Percentiles rank a stretch among this genome's conserved stretches.
These are phyloP conservation scores for Listronotus bonariensis DNA, from an alignment of 1,140 invertebrate genomes.

Conservation along the genomic window DNA sequence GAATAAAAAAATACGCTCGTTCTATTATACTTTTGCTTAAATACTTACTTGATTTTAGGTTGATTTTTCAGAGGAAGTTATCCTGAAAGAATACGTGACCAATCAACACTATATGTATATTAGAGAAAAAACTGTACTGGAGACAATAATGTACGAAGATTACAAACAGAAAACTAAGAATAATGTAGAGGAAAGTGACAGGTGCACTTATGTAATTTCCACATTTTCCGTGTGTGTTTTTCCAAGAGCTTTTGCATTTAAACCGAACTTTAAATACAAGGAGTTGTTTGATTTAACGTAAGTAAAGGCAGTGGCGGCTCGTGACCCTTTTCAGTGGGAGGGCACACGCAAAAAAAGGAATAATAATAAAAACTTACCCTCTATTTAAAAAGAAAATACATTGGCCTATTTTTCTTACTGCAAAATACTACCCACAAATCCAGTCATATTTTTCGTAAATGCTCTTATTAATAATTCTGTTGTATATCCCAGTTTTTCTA, in stretches of 20 bases:
- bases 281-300: slow-evolving; percentile 69
- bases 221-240: slow-evolving; percentile 66
- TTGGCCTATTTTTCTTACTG: too few relatives aligned
- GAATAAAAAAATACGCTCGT: too few relatives aligned
- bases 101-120: slow-evolving; percentile 66
- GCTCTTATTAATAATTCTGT: too few relatives aligned
- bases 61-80: slow-evolving; percentile 34
- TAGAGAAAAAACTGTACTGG: slow-evolving; percentile 66
- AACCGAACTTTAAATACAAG: slow-evolving; percentile 62
- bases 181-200: slow-evolving; percentile 62
- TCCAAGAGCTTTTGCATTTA: slow-evolving; percentile 72
- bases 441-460: too few relatives aligned
- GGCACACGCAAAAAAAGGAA: too few relatives aligned
- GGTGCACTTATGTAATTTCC: slow-evolving; percentile 75
- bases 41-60: slow-evolving; percentile 18
- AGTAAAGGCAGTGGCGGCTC: too few relatives aligned
- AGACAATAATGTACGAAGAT: slow-evolving; percentile 69
- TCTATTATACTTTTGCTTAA: too few relatives aligned
- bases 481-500: too few relatives aligned
- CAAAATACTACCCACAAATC: too few relatives aligned
- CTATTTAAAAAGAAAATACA: too few relatives aligned
- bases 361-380: too few relatives aligned
- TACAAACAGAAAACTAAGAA: slow-evolving; percentile 66
- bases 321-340: too few relatives aligned
- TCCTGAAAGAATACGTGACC: slow-evolving; percentile 52